phyloP scores from a whole-genome alignment of 2,113 vertebrate species.

The Daubentonia madagascariensis region DNA sequence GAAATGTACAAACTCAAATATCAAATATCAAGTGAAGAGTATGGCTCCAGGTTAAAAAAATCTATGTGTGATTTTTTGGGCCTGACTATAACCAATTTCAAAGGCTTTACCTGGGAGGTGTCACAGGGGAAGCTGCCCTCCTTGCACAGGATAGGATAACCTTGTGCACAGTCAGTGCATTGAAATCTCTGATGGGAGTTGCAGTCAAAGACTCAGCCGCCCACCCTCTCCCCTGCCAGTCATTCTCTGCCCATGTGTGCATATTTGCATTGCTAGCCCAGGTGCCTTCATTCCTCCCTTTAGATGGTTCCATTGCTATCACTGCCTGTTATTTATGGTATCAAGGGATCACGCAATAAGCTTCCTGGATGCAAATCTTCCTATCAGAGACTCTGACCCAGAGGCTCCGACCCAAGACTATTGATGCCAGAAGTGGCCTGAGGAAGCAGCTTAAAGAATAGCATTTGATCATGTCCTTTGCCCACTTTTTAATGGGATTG shows the following conservation, averaged over 20 bases:
- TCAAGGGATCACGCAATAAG: background rate
- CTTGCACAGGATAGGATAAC: rapidly evolving
- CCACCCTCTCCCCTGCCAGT: background rate
- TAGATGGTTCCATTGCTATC: background rate
- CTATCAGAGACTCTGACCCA: background rate
- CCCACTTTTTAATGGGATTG: too few relatives aligned
- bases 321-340: background rate
- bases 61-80: background rate
- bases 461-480: too few relatives aligned
- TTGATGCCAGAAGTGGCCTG: background rate
- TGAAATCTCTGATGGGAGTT: background rate
- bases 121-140: background rate
- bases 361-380: background rate
- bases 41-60: background rate
- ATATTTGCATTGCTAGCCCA: background rate
- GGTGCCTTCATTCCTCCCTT: background rate
- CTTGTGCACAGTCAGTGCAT: too few relatives aligned
- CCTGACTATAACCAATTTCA: background rate
- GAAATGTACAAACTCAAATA: background rate
- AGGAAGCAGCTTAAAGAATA: background rate
- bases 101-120: background rate
- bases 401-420: background rate
- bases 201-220: background rate
- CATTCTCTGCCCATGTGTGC: background rate
- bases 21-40: background rate